phyloP scores from a whole-genome alignment of 2,797 vertebrate species.

The Chrosomus eos region DNA sequence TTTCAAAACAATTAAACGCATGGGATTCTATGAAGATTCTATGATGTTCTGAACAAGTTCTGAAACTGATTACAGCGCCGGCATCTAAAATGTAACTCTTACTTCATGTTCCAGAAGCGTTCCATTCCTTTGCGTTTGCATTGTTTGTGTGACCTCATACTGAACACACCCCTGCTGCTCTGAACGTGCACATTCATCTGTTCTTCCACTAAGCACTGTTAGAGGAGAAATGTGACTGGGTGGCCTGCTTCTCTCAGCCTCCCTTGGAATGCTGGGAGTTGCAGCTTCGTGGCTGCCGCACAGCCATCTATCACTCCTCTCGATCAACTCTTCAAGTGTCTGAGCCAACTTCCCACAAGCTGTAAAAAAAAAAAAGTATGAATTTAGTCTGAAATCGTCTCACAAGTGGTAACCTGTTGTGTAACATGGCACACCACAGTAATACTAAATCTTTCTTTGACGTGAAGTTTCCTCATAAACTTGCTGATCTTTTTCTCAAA shows the following conservation, averaged over 20 bases:
- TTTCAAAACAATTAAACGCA: not conserved
- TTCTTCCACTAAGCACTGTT: conserved; percentile 42
- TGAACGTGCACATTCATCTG: conserved; percentile 40
- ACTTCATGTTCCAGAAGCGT: conserved; percentile 58
- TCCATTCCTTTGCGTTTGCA: conserved; percentile 36
- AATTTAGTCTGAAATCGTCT: not conserved
- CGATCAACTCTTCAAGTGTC: conserved; percentile 62
- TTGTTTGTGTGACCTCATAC: conserved; percentile 42
- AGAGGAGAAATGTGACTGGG: conserved; percentile 13
- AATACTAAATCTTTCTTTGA: not conserved
- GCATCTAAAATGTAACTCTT: not conserved
- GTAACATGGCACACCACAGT: conserved; percentile 21
- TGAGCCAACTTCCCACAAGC: conserved; percentile 64
- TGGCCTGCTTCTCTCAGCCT: conserved; percentile 37
- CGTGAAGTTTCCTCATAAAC: not conserved
- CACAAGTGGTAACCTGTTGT: conserved; percentile 13
- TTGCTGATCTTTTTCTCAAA: conserved; percentile 13
- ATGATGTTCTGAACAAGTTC: not conserved
- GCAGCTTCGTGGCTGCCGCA: conserved; percentile 36
- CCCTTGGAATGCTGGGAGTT: conserved; percentile 41
- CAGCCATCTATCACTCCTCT: conserved; percentile 62
- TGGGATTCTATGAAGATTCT: not conserved
- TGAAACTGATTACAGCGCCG: not conserved
- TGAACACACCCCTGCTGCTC: conserved; percentile 37
- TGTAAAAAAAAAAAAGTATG: conserved; percentile 39